Base-by-base conservation (phyloP, 2,888 invertebrate genomes). In the Spodoptera littoralis region DNA sequence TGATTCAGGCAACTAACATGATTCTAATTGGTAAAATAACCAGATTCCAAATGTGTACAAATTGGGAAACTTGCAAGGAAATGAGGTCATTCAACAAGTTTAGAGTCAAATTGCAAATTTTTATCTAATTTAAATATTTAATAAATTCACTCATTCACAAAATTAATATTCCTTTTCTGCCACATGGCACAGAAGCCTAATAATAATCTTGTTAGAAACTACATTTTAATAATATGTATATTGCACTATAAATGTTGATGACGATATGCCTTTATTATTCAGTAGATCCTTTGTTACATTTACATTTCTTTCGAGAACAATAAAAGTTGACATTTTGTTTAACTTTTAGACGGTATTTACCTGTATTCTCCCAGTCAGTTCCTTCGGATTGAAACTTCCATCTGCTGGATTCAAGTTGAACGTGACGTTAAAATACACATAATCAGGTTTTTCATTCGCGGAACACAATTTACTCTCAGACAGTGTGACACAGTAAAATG, bases 401-500 rank as follows among this genome's bases (percentile, higher is more conserved):
- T 94, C 93, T 72, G 87, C 85, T 74, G 92, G 89, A 85, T 89
- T 92, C 76, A 93, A 83, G 83, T 93, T 93, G 74, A 93, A 93
- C 65, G 85, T 86, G 76, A 94, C 90, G 82, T 92, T 88, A 77
- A 93, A 94, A 80, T 87, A 89, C 84, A 92, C 93, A 86, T 87
- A 90, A 73, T 92, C 91, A 56, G 87, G 83, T 79, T 90, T 92
- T 76, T 89, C 90, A 77, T 88, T 88, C 47, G 86, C 71, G 58
- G 85, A 67, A 79, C 84, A 81, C 60, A 87, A 86, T 86, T 91
- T 92, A 81, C 86, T 90, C 84, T 94, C 92, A 62, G 91, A 86
- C 78, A 94, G 83, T 78, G 92, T 93, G 81, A 94, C 94, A 89
- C 90, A 93, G 83, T 94, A 94, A 90, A 94, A 94, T 84, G 92